Evolutionary conservation across 2,797 vertebrate genomes (phyloP), one percentile per base, ranked within the genome.

Genomic region (Phoebastria nigripes): DNA sequence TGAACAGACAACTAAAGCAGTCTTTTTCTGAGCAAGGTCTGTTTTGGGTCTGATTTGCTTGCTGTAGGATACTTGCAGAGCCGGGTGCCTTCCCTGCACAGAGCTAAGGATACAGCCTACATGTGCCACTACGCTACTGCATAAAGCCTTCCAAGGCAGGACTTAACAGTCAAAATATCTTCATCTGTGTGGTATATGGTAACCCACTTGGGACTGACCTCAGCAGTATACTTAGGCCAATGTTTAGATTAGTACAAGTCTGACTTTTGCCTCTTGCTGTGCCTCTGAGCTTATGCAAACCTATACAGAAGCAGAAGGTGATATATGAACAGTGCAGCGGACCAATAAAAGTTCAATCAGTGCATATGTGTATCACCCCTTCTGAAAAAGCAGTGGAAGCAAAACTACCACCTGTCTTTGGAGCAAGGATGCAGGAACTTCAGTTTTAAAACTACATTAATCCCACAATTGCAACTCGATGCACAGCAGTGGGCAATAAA

Each of bases 401-500:
- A 87, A 87, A 94, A 76, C 66, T 56, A 65, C 61, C 72, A 51
- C 74, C 46, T 92, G 17, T 33, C 56, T 88, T 81, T 81, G 47
- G 55, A 92, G 41, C 35, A 84, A 82, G n/a, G 35, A 47, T 49
- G 26, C 70, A 84, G 83, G 33, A 93, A 31, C n/a, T 73, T 79
- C 54, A 39, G 66, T 39, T 87, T 81, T 49, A 81, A 87, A 92
- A 58, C 37, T 15, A 39, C 33, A 61, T 82, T 85, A 87, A 82
- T 65, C 49, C 5, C 8, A 87, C 87, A 91, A 62, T 13, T 58
- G 49, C 72, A 95, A 81, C 76, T 73, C 2, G 0, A 49, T 21
- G 59, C 62, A 82, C 66, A 87, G 67, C 82, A 79, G 85, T 18
- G 39, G 33, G 67, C 67, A 86, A 77, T 85, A 91, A 94, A 78